phyloP scores from a whole-genome alignment of 2,113 vertebrate species.

The Malurus elegans region DNA sequence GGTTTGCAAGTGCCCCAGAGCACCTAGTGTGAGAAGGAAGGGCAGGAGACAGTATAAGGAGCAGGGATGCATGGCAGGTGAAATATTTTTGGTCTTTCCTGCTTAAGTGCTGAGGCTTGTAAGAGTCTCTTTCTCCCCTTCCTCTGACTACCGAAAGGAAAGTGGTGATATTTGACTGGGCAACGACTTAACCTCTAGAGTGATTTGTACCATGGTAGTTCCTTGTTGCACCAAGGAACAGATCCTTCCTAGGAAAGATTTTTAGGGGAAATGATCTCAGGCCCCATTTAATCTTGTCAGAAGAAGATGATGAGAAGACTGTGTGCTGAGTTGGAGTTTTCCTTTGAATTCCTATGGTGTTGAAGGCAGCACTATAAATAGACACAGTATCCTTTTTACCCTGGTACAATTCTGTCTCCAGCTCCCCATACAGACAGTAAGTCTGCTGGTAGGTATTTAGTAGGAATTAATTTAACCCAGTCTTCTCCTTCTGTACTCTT shows the following conservation, averaged over 20 bases:
- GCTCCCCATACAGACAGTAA: slow-evolving; percentile 11
- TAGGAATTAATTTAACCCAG: slow-evolving; percentile 58
- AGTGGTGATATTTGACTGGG: background rate
- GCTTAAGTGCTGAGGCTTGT: background rate
- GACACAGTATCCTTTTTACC: slow-evolving; percentile 42
- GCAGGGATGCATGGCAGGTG: background rate
- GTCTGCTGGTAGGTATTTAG: slow-evolving; percentile 53
- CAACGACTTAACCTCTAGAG: background rate
- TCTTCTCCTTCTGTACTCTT: background rate
- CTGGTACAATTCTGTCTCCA: slow-evolving; percentile 40
- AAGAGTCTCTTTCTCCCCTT: background rate
- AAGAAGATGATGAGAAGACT: slow-evolving; percentile 52
- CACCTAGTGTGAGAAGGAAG: background rate
- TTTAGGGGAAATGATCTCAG: slow-evolving; percentile 19
- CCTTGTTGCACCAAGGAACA: background rate
- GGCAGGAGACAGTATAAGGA: background rate
- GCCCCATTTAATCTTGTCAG: slow-evolving; percentile 41
- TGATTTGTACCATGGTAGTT: background rate
- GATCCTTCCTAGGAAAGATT: background rate
- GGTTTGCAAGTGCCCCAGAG: background rate
- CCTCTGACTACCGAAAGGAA: background rate
- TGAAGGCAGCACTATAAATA: slow-evolving; percentile 60
- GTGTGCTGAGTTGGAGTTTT: slow-evolving; percentile 51
- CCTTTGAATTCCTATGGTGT: slow-evolving; percentile 58
- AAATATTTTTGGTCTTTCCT: background rate